Evolutionary conservation across 2,888 invertebrate species (phyloP).

Genomic region (Notodonta dromedarius): DNA sequence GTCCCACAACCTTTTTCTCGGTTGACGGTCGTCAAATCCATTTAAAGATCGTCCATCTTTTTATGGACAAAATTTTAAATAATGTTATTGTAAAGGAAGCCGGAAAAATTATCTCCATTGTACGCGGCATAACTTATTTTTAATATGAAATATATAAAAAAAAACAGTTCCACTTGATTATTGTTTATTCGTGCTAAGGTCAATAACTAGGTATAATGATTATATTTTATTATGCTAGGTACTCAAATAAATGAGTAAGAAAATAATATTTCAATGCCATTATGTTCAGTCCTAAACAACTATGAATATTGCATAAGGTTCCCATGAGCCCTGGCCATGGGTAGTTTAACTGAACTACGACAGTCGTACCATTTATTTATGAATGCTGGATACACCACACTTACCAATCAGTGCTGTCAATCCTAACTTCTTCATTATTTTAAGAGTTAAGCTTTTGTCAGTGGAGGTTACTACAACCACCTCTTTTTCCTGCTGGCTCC

Average conservation of each 20-base stretch:
- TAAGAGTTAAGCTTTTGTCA: no score
- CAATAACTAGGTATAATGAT: no score
- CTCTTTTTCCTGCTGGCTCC: no score
- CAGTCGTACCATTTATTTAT: no score
- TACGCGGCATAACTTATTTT: neutral
- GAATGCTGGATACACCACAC: no score
- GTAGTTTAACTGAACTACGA: no score
- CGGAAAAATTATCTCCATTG: neutral
- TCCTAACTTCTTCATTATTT: no score
- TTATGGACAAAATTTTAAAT: neutral
- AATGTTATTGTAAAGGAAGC: neutral
- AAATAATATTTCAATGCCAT: neutral
- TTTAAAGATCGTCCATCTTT: slow-evolving; percentile 1
- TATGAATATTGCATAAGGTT: neutral
- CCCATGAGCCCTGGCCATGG: neutral
- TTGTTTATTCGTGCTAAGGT: no score
- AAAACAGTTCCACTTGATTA: no score
- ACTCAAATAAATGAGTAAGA: neutral
- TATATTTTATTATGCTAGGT: neutral
- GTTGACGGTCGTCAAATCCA: slow-evolving; percentile 1
- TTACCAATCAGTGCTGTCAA: no score
- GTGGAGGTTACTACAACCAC: no score
- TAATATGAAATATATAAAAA: no score
- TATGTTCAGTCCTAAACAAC: neutral
- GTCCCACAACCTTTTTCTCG: neutral